phyloP scores from a whole-genome alignment of 2,888 invertebrate species.

The Chaitophorus viminalis region DNA sequence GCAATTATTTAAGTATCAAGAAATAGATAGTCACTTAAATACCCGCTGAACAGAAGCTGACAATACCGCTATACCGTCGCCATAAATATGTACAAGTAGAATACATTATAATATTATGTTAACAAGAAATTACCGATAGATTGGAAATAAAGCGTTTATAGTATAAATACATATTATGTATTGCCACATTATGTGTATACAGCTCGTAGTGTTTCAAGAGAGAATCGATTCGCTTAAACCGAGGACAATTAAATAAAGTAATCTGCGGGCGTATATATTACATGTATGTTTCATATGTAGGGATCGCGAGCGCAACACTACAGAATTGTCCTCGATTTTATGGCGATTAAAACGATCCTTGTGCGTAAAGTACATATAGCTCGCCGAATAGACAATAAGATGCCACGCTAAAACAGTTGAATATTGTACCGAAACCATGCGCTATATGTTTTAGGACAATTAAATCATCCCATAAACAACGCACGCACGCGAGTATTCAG shows the following conservation, averaged over 20 bases:
- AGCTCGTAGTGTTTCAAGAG: background rate
- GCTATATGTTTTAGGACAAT: slow-evolving; percentile 1
- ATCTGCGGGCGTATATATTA: background rate
- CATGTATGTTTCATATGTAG: background rate
- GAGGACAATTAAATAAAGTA: slow-evolving; percentile 38
- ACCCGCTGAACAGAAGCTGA: background rate
- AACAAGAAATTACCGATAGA: background rate
- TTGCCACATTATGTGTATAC: background rate
- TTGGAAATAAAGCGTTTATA: background rate
- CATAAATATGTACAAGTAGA: background rate
- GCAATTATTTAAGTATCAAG: background rate
- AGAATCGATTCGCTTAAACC: slow-evolving; percentile 29
- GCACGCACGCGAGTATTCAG: background rate
- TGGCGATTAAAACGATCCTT: slow-evolving; percentile 42
- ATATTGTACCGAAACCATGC: background rate
- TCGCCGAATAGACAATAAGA: background rate
- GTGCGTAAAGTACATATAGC: slow-evolving; percentile 14
- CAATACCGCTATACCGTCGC: background rate
- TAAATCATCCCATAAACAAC: slow-evolving; percentile 2
- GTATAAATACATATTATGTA: no score
- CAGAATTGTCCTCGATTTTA: slow-evolving; percentile 28
- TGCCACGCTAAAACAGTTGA: background rate
- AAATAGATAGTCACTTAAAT: background rate
- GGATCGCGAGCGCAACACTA: background rate
- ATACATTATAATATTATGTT: background rate